phyloP scores from a whole-genome alignment of 2,113 vertebrate species.

The Dasyornis broadbenti region DNA sequence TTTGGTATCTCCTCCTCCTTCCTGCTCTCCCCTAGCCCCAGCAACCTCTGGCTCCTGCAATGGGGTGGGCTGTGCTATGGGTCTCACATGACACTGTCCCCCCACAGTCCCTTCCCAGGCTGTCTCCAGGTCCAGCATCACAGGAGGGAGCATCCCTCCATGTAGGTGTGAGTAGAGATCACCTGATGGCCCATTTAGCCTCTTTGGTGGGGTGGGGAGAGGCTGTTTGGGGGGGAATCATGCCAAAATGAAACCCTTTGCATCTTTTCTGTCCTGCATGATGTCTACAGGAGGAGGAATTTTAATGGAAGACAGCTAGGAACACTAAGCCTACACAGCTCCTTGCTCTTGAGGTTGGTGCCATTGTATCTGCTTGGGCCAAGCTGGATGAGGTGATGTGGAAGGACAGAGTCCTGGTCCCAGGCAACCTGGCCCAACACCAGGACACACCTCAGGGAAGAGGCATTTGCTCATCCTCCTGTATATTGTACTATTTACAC shows the following conservation, averaged over 20 bases:
- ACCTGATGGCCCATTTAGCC: neutral
- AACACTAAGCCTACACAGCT: neutral
- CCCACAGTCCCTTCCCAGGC: neutral
- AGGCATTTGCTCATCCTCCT: neutral
- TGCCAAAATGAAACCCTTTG: neutral
- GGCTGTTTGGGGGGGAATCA: neutral
- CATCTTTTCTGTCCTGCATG: neutral
- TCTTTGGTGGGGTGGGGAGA: neutral
- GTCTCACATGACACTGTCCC: fast-evolving
- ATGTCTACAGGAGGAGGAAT: neutral
- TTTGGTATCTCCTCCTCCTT: neutral
- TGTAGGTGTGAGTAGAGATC: neutral
- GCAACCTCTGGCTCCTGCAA: fast-evolving
- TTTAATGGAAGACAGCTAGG: neutral
- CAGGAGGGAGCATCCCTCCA: neutral
- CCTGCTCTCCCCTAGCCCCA: neutral
- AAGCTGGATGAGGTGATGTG: neutral
- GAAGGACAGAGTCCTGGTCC: neutral
- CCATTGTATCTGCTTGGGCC: neutral
- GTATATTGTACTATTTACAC: neutral
- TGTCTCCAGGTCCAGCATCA: neutral
- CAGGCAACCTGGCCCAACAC: neutral
- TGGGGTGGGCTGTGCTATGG: neutral
- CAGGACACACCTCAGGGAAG: neutral
- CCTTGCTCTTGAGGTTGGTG: neutral